A percentile compares a stretch with the other conserved stretches of the same genome.
phyloP scores from a whole-genome alignment of 2,888 invertebrate species.

The Rotaria magnacalcarata region DNA sequence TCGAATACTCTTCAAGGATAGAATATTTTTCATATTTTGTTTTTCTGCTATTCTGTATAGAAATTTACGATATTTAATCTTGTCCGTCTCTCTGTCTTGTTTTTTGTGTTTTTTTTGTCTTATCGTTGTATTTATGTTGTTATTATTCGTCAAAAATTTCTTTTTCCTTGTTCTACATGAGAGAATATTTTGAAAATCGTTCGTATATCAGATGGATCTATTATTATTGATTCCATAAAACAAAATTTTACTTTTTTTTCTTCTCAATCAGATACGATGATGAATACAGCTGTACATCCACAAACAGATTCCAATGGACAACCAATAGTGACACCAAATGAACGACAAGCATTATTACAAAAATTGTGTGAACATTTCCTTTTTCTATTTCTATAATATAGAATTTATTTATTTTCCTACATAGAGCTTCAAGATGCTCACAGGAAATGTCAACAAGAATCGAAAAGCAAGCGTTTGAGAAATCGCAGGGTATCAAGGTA shows the following conservation, averaged over 20 bases:
- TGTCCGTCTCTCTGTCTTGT: not conserved
- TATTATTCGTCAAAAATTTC: not conserved
- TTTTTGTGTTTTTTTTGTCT: not conserved
- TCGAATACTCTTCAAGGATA: not conserved
- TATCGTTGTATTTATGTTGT: not conserved
- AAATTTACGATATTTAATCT: slow-evolving; percentile 11
- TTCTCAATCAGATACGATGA: not conserved
- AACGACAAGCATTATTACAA: not conserved
- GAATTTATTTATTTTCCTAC: not conserved
- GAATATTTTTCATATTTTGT: not conserved
- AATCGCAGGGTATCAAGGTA: not conserved
- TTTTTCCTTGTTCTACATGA: not conserved
- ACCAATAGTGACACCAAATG: not conserved
- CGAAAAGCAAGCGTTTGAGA: not conserved
- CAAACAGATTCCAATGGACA: not conserved
- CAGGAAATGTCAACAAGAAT: not conserved
- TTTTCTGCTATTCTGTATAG: not conserved
- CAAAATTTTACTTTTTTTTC: not conserved
- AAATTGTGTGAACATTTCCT: not conserved
- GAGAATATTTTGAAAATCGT: not conserved
- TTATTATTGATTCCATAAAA: not conserved
- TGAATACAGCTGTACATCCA: not conserved
- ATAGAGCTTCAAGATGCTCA: not conserved
- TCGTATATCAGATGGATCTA: not conserved
- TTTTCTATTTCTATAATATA: not conserved